Evolutionary conservation across 2,888 invertebrate genomes (phyloP).

Genomic region (Pantelozetes paolii): DNA sequence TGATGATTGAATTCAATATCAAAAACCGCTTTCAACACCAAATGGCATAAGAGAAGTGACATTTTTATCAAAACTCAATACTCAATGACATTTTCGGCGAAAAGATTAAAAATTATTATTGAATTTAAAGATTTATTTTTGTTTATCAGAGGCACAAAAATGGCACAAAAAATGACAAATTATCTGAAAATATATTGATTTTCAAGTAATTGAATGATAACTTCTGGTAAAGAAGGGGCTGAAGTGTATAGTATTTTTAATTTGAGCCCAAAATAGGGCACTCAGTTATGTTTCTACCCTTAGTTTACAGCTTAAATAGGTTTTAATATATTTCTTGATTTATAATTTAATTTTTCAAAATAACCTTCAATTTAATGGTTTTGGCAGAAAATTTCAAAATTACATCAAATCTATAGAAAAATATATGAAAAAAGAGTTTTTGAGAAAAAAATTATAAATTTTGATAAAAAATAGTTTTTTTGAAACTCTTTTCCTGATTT

Average conservation of each 20-base stretch:
- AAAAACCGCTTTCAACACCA: slow-evolving; percentile 3
- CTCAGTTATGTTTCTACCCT: too few relatives aligned
- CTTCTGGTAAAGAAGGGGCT: not conserved
- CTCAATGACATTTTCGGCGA: slow-evolving; percentile 23
- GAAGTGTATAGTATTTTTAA: not conserved
- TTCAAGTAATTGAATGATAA: slow-evolving; percentile 10
- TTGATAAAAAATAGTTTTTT: not conserved
- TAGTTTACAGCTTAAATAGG: too few relatives aligned
- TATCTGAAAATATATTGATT: not conserved
- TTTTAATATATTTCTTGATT: too few relatives aligned
- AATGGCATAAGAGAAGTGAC: not conserved
- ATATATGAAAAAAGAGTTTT: not conserved
- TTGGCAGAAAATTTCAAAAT: not conserved
- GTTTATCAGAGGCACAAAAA: not conserved
- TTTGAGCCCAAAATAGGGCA: slow-evolving; percentile 1
- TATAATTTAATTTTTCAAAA: not conserved
- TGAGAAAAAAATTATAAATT: not conserved
- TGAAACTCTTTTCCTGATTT: not conserved
- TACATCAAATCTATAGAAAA: slow-evolving; percentile 8
- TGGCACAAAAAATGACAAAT: slow-evolving; percentile 5
- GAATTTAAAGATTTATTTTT: slow-evolving; percentile 5
- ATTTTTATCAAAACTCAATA: slow-evolving; percentile 18
- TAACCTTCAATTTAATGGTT: slow-evolving; percentile 26
- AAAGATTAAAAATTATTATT: not conserved
- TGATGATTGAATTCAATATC: not conserved